Base-by-base conservation (phyloP, 1,140 invertebrate genomes). In the Antheraea mylitta region DNA sequence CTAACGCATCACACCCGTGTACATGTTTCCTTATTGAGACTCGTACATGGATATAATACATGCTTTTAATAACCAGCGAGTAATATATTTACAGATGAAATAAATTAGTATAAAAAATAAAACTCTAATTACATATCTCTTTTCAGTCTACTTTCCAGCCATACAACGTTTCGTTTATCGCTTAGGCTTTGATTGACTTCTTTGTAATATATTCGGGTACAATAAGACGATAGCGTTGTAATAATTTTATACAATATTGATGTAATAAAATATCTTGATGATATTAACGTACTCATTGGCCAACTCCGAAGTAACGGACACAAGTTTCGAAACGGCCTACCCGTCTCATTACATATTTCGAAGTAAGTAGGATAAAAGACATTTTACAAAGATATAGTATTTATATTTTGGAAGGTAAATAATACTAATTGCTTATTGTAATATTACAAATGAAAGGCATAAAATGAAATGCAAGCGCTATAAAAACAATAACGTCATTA, bases 261-360 rank as follows among this genome's bases (percentile, higher is more conserved):
- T 53, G 45, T 53, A 53, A 53, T 13, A 5, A 16, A 53, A 53
- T 16, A 53, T 53, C 45, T 53, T 53, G 45, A 53, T 16, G 6
- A 53, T 13, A 53, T 10, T 53, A n/a, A 53, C 0, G 0, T 53
- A 53, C 16, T n/a, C 45, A 53, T 53, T 53, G 45, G 45, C 11
- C 16, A 53, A 53, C 45, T 53, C 45, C 13, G 45, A 13, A 53
- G 45, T 53, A 53, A 53, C 45, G 45, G 16, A 16, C 45, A 53
- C 45, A n/a, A n/a, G 7, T 53, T 53, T 53, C 45, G 45, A 53
- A 53, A 53, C 45, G 45, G 45, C 45, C 45, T 53, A 53, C 45
- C 45, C 45, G 45, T 53, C 45, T 53, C 45, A 53, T 2, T 53
- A 53, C 9, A n/a, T 16, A 53, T 16, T 11, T 16, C 16, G 16